Evolutionary conservation across 1,140 invertebrate genomes (phyloP), one percentile per base, ranked within the genome.

Genomic region (Psilanteris sp.): DNA sequence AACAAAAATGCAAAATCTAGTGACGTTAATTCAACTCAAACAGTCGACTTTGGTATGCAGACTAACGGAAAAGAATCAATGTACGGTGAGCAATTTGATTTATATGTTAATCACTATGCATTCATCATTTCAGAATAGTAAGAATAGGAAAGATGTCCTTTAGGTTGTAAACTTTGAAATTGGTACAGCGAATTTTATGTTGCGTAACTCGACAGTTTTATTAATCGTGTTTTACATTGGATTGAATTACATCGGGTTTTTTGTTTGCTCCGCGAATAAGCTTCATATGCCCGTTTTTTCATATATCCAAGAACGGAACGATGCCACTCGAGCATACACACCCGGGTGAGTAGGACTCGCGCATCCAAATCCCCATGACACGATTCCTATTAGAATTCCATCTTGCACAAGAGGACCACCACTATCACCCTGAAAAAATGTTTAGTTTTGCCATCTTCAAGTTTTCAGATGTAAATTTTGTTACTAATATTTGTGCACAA

Each of bases 261-360:
- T 29, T 18, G 14, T n/a, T 32, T 41, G 24, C 2, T 3, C 9
- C 3, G 36, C 36, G 8, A 59, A 24, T 20, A 54, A 9, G 15
- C 16, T 81, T 86, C 61, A 87, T 31, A 85, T n/a, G 14, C 77
- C 76, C 10, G 75, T 81, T 22, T 74, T 81, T 16, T 77, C 68
- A 1, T 77, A 74, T 61, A 92, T 90, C 92, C 92, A 95, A 27
- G 86, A 80, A 7, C 89, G 86, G 71, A 92, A 92, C 31, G 87
- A 83, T 0, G 90, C 79, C 7, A 95, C 91, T 24, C 93, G 90
- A 1, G 92, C 90, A 81, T 93, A 94, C 52, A 95, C 92, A 5
- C 94, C 94, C 0, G 94, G 94, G 75, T 91, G 90, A 0, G 81
- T 77, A 0, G 91, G 88, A 36, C 89, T 82, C 1, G 91, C 94